Evolutionary conservation across 2,113 vertebrate genomes (phyloP).

Genomic region (Microcebus murinus): DNA sequence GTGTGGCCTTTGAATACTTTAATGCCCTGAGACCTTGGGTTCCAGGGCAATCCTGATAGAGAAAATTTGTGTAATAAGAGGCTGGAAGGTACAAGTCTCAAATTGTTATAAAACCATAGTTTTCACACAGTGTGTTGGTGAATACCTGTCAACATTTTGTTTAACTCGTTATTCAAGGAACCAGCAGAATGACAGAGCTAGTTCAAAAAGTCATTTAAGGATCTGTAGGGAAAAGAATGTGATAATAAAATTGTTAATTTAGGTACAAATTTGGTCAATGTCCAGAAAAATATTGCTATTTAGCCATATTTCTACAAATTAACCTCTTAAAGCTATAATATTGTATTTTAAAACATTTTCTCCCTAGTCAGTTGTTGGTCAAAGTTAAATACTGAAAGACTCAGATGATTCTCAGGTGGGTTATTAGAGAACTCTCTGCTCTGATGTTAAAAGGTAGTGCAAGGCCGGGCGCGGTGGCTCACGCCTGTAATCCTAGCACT

Average conservation of each 20-base stretch:
- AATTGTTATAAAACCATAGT: background rate
- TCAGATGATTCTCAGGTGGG: background rate
- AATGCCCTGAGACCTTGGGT: background rate
- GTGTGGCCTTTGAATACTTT: background rate
- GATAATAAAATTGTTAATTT: background rate
- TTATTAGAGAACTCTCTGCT: background rate
- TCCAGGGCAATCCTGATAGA: background rate
- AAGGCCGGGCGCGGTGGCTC: too few species aligned
- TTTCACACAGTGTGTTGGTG: background rate
- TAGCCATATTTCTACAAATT: conserved; percentile 36
- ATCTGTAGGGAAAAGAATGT: background rate
- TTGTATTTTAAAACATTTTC: background rate
- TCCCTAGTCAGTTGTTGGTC: background rate
- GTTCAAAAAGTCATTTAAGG: background rate
- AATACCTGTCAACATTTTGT: background rate
- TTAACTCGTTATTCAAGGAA: conserved; percentile 5
- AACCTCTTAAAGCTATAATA: background rate
- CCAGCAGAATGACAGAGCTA: conserved; percentile 2
- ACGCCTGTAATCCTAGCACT: too few species aligned
- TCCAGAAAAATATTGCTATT: background rate
- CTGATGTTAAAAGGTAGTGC: background rate
- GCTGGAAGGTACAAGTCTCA: background rate
- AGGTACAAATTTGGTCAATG: background rate
- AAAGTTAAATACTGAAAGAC: background rate
- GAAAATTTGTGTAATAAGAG: background rate